Percentiles rank a stretch among this genome's conserved stretches.
Evolutionary conservation across 2,888 invertebrate genomes (phyloP).

Genomic region (Gortyna flavago): DNA sequence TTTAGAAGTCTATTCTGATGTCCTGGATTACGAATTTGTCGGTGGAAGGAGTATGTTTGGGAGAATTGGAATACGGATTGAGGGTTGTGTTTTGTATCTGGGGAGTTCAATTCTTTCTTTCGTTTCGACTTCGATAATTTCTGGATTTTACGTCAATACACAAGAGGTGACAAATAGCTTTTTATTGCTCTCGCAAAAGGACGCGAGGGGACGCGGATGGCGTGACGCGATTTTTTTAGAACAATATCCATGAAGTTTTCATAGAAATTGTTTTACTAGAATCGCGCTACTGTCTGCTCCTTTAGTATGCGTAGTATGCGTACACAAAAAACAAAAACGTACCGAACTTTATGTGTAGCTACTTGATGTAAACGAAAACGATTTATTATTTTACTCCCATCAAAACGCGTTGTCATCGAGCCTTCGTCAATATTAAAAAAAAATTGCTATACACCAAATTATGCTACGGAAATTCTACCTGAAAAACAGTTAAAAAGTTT

Average conservation of each 20-base stretch:
- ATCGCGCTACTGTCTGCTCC: too few species aligned
- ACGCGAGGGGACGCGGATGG: not conserved
- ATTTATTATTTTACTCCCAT: not conserved
- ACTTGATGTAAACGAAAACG: too few species aligned
- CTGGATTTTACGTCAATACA: not conserved
- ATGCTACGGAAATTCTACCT: constrained; percentile 16
- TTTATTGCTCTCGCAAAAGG: not conserved
- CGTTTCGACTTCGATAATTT: constrained; percentile 5
- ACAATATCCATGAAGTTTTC: not conserved
- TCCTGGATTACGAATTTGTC: constrained; percentile 44
- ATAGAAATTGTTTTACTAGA: not conserved
- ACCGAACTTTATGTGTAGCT: not conserved
- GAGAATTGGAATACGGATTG: constrained; percentile 15
- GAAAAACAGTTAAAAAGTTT: constrained; percentile 30
- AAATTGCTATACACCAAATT: constrained; percentile 27
- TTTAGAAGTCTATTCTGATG: constrained; percentile 36
- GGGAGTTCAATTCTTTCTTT: constrained; percentile 10
- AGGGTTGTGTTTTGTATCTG: constrained; percentile 4
- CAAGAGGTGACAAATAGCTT: not conserved
- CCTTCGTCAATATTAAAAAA: constrained; percentile 2
- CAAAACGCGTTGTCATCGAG: not conserved
- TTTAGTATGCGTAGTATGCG: not conserved
- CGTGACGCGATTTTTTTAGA: not conserved
- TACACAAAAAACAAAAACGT: not conserved
- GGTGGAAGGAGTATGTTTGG: constrained; percentile 7